Evolutionary conservation across 2,888 invertebrate species (phyloP).

Genomic region (Andrena flavipes): DNA sequence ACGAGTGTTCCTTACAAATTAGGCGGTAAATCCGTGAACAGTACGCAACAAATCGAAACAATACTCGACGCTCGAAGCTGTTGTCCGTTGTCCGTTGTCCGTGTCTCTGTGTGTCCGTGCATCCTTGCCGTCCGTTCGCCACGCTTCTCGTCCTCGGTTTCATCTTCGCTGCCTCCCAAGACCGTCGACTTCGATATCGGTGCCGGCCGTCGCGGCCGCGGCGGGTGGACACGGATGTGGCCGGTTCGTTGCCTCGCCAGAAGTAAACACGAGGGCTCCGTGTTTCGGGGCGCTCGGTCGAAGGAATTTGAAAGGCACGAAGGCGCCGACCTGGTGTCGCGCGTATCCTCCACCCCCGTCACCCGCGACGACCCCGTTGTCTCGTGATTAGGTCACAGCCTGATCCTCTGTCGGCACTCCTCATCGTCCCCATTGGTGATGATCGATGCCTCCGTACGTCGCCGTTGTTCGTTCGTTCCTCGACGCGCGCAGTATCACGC

Average conservation of each 20-base stretch:
- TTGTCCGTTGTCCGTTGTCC: conserved; percentile 20
- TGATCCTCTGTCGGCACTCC: conserved; percentile 69
- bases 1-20: conserved; percentile 66
- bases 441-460: conserved; percentile 55
- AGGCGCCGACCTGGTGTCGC: conserved; percentile 5
- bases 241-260: conserved; percentile 48
- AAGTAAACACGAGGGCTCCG: conserved; percentile 32
- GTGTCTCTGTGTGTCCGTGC: conserved; percentile 10
- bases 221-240: conserved; percentile 18
- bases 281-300: conserved; percentile 18
- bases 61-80: conserved; percentile 67
- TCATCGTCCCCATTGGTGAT: conserved; percentile 53
- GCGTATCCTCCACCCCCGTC: conserved; percentile 32
- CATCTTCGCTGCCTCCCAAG: conserved; percentile 50
- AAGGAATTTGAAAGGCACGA: conserved; percentile 49
- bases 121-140: conserved; percentile 70
- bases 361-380: conserved; percentile 34
- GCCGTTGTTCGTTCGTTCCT: conserved; percentile 48
- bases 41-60: conserved; percentile 71
- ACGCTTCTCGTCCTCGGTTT: conserved; percentile 52
- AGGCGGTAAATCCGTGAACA: conserved; percentile 66
- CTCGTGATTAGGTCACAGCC: conserved; percentile 72
- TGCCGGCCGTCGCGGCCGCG: conserved; percentile 29
- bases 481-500: conserved; percentile 26
- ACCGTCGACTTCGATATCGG: conserved; percentile 51